Base-by-base conservation (phyloP, 2,797 vertebrate genomes). In the Phylloscopus collybita region DNA sequence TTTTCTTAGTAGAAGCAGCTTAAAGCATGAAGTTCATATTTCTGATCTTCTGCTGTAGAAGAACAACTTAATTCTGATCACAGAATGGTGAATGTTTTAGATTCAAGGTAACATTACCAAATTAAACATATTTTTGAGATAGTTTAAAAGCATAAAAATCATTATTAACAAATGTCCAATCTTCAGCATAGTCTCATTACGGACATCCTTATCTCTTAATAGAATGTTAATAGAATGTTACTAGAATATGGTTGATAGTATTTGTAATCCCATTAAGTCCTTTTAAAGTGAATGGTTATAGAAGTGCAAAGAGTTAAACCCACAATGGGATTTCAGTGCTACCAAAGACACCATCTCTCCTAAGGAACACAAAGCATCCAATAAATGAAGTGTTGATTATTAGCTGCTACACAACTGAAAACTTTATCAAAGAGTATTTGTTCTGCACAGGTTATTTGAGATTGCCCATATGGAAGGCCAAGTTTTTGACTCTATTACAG, bases 21-120 rank as follows among this genome's bases (percentile, higher is more conserved):
- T 87, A 84, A 86, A 90, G 16, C 10, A 71, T 49, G 44, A 67
- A 61, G 49, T 80, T 73, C 16, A 86, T 38, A 73, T 85, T 94
- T 90, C 78, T 60, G 8, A 14, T 66, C 23, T 88, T 75, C 27
- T 81, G 17, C 59, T 75, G 38, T 14, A 75, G 30, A 36, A 80
- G 90, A 86, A 54, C 17, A 62, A 15, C 7, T 17, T 65, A 66
- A 45, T 62, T 73, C 44, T 94, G 54, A 54, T 73, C 13, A 70
- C 12, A 72, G 12, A 62, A 42, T 27, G 9, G 11, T 71, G 19
- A 88, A 38, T 1, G 11, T 57, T 74, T 91, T 54, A 42, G 13
- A 30, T 36, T 91, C 42, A 47, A 19, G 54, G 11, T 67, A 73
- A 3, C 21, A 54, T 59, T 92, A 82, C 17, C 26, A 25, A 82